Conservation (phyloP, 2,888 invertebrate genomes). For the Lobophora halterata region DNA sequence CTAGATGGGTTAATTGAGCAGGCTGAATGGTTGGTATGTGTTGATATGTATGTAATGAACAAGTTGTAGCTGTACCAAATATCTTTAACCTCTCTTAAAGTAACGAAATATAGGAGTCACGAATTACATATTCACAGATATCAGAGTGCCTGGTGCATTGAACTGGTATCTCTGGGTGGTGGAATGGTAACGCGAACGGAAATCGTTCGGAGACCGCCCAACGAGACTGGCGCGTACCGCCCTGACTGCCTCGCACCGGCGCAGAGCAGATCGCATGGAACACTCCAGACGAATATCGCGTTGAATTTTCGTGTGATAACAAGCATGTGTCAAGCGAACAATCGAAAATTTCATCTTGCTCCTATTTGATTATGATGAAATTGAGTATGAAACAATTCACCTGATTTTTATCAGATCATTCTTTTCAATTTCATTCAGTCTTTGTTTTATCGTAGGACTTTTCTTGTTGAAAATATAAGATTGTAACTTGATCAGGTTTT, state of each 20-base stretch:
- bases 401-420: slow-evolving; percentile 9
- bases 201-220: slow-evolving; percentile 41
- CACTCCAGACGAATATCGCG: slow-evolving; percentile 21
- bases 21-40: too few species aligned
- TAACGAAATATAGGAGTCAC: slow-evolving; percentile 8
- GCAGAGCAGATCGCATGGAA: slow-evolving; percentile 38
- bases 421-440: slow-evolving; percentile 1
- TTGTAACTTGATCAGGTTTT: not conserved
- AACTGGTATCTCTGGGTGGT: slow-evolving; percentile 43
- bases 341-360: slow-evolving; percentile 12
- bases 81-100: not conserved
- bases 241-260: slow-evolving; percentile 53
- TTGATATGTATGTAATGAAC: too few species aligned
- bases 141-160: slow-evolving; percentile 47
- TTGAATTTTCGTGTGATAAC: slow-evolving; percentile 18
- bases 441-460: not conserved
- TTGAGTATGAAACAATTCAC: slow-evolving; percentile 11
- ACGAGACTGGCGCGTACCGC: slow-evolving; percentile 46
- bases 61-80: not conserved
- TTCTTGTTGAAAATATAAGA: not conserved
- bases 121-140: slow-evolving; percentile 10
- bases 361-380: slow-evolving; percentile 6
- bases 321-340: slow-evolving; percentile 12
- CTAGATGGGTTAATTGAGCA: too few species aligned
- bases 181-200: slow-evolving; percentile 48